Evolutionary conservation across 2,797 vertebrate species (phyloP).

Genomic region (Ataeniobius toweri): DNA sequence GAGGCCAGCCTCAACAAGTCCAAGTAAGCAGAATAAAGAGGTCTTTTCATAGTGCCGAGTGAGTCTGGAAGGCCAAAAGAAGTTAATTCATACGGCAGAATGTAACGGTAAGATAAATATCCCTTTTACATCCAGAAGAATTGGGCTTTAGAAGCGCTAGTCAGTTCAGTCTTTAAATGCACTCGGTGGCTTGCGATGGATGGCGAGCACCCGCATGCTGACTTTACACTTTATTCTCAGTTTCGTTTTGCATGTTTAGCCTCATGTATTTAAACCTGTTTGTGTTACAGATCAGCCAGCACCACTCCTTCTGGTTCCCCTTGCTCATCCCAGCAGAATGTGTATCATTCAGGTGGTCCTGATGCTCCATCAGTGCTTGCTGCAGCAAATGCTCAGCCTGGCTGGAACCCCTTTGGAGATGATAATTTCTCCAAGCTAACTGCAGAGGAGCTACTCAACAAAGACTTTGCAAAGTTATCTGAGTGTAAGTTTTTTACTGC

Average conservation of each 20-base stretch:
- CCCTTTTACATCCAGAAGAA: slow-evolving; percentile 51
- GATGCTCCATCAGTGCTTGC: slow-evolving; percentile 70
- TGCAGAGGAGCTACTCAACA: slow-evolving; percentile 97
- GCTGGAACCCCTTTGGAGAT: slow-evolving; percentile 98
- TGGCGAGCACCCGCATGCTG: slow-evolving; percentile 10
- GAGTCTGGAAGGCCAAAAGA: slow-evolving; percentile 45
- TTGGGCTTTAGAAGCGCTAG: slow-evolving; percentile 35
- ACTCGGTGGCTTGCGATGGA: slow-evolving; percentile 43
- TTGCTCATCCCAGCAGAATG: slow-evolving; percentile 95
- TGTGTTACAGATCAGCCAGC: slow-evolving; percentile 88
- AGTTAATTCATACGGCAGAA: slow-evolving; percentile 64
- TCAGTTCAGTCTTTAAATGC: slow-evolving; percentile 63
- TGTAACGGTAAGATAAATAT: slow-evolving; percentile 44
- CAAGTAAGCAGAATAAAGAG: slow-evolving; percentile 84
- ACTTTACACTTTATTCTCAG: slow-evolving; percentile 12
- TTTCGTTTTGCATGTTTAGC: slow-evolving; percentile 11
- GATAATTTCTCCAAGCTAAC: slow-evolving; percentile 99
- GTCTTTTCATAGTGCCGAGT: slow-evolving; percentile 53
- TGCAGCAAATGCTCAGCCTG: slow-evolving; percentile 72
- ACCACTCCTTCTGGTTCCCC: slow-evolving; percentile 98
- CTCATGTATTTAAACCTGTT: slow-evolving; percentile 33
- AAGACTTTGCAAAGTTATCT: slow-evolving; percentile 94
- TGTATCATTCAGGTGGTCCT: slow-evolving; percentile 84
- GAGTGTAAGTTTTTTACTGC: slow-evolving; percentile 81
- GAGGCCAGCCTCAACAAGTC: slow-evolving; percentile 98